A percentile compares a stretch with the other conserved stretches of the same genome.
Conservation (phyloP, 2,797 vertebrate species). For the Argyrosomus regius region DNA sequence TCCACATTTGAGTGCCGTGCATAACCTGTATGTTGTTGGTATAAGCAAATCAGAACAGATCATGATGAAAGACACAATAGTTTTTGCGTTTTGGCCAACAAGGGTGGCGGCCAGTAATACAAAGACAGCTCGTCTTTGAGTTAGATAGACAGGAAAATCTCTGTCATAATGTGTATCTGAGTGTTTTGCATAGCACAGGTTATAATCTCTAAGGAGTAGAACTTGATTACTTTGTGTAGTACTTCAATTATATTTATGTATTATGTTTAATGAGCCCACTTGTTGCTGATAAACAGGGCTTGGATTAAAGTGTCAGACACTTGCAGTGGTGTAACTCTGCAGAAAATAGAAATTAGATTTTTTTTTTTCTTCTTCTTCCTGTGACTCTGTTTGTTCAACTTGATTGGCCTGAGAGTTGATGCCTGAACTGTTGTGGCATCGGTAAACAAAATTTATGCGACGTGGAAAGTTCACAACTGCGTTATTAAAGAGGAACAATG, state of each 20-base stretch:
- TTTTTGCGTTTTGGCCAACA: no score
- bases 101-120: no score
- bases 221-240: conserved; percentile 8
- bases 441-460: not conserved
- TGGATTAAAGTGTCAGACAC: not conserved
- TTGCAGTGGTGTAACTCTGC: not conserved
- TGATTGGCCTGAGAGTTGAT: not conserved
- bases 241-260: not conserved
- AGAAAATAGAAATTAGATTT: conserved; percentile 14
- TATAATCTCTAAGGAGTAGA: not conserved
- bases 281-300: conserved; percentile 22
- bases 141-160: no score
- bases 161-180: conserved; percentile 4
- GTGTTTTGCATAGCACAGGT: not conserved
- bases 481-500: conserved; percentile 18
- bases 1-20: no score
- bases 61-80: no score
- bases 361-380: not conserved
- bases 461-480: conserved; percentile 4
- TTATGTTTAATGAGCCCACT: conserved; percentile 25
- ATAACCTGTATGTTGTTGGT: no score
- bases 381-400: not conserved
- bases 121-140: no score
- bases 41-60: no score
- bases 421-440: not conserved